Base-by-base conservation (phyloP, 2,888 invertebrate genomes). In the Pyrgus malvae region DNA sequence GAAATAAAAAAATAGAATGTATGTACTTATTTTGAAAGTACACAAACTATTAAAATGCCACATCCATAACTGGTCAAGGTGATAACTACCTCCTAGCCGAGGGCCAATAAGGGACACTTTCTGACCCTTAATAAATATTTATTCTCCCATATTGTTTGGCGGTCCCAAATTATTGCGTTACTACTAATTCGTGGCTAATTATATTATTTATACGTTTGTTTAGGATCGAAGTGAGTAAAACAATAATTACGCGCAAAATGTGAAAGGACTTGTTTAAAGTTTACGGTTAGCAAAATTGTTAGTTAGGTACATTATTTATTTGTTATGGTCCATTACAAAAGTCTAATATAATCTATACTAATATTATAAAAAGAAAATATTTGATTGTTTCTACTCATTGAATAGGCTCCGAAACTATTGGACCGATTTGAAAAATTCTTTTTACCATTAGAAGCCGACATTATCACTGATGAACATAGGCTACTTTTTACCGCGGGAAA, bases 111-210 rank as follows among this genome's bases (percentile, higher is more conserved):
- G 82, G 85, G 84, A 84, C 85, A 85, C 71, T 83, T 83, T 77
- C 72, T 74, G 76, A 65, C 70, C 80, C 76, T 83, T 85, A 86
- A 87, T 87, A 88, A 87, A 88, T 88, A 88, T 88, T 88, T 86
- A 87, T 87, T 77, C 80, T 64, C 76, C 76, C 81, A 81, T 83
- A 86, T 83, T 83, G 86, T 85, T 78, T 67, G 74, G 72, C 60
- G 65, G 63, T 54, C 64, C 55, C 62, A 72, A 75, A 82, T 80
- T 80, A 80, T 67, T 67, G 66, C 63, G 61, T 65, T 57, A 56
- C 53, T 62, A 61, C 64, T 66, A 66, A 66, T 66, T 60, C 57
- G 45, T 60, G 55, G 61, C 69, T 83, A 85, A 86, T 86, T 84
- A 77, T 73, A 77, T 80, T 76, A 84, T 84, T 82, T 80, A 84